Conservation (phyloP, 2,113 vertebrate species). For the Larimichthys crocea region DNA sequence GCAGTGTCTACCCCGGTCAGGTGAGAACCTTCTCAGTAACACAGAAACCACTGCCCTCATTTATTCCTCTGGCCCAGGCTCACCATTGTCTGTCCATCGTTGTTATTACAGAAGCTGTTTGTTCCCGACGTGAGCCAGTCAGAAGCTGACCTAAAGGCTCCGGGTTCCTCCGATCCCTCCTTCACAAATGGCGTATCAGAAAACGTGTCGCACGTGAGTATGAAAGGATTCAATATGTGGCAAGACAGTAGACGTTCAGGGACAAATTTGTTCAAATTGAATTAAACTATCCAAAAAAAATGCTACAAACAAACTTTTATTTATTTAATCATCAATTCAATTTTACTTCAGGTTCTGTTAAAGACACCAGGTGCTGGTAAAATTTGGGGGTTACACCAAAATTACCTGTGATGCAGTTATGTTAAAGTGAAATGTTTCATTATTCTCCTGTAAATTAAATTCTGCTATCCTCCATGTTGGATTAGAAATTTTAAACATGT, state of each 20-base stretch:
- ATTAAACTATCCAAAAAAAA: background rate
- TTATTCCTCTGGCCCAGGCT: background rate
- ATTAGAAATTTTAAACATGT: background rate
- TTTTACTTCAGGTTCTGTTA: background rate
- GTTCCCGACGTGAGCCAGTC: conserved; percentile 88
- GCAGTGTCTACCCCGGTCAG: conserved; percentile 94
- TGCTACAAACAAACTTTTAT: too few relatives aligned
- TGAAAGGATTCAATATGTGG: background rate
- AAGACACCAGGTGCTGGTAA: background rate
- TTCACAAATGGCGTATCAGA: conserved; percentile 84
- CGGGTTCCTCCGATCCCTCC: conserved; percentile 53
- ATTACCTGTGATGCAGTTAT: background rate
- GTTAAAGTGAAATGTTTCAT: background rate
- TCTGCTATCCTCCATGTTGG: background rate
- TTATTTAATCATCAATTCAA: background rate
- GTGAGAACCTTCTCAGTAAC: conserved; percentile 74
- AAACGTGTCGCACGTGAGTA: conserved; percentile 85
- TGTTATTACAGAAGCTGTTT: conserved; percentile 88
- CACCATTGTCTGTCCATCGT: background rate
- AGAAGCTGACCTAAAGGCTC: conserved; percentile 74
- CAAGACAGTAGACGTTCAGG: background rate
- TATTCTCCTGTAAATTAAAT: background rate
- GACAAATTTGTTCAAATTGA: background rate
- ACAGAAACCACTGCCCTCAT: background rate
- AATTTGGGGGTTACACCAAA: background rate